Conservation (phyloP, 2,797 vertebrate genomes). For the Trachurus trachurus region DNA sequence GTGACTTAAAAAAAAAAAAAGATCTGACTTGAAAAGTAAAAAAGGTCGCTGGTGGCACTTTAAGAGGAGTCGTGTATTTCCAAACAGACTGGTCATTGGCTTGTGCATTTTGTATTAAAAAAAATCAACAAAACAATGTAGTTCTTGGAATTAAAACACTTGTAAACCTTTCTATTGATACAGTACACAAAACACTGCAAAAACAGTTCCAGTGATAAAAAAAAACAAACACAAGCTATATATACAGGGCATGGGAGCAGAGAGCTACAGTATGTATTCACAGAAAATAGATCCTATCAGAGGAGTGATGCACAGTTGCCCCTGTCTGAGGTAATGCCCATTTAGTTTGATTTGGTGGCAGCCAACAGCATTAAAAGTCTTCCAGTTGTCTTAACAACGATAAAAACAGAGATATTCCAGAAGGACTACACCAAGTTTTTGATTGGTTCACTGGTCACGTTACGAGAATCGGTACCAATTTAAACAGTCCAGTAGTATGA, state of each 20-base stretch:
- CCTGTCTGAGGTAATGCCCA: slow-evolving; percentile 70
- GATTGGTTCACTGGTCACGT: background rate
- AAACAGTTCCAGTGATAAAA: slow-evolving; percentile 70
- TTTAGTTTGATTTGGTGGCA: slow-evolving; percentile 61
- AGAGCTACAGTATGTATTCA: slow-evolving; percentile 55
- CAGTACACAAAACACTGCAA: slow-evolving; percentile 70
- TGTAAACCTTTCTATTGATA: slow-evolving; percentile 81
- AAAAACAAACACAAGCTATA: slow-evolving; percentile 31
- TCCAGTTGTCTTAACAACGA: slow-evolving; percentile 38
- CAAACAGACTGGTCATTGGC: background rate
- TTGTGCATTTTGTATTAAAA: slow-evolving; percentile 56
- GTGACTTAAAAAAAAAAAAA: slow-evolving; percentile 9
- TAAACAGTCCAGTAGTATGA: slow-evolving; percentile 13
- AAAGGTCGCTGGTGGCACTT: slow-evolving; percentile 25
- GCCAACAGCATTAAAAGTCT: slow-evolving; percentile 43
- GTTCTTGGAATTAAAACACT: slow-evolving; percentile 42
- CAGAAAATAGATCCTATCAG: slow-evolving; percentile 36
- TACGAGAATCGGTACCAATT: background rate
- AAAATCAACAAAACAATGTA: slow-evolving; percentile 7
- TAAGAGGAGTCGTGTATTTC: background rate
- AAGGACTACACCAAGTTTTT: slow-evolving; percentile 1
- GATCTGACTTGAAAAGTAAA: slow-evolving; percentile 1
- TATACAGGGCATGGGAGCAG: slow-evolving; percentile 37
- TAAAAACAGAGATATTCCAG: background rate
- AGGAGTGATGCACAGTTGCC: slow-evolving; percentile 36